A percentile compares a stretch with the other conserved stretches of the same genome.
Evolutionary conservation across 2,113 vertebrate genomes (phyloP).

Genomic region (Thomomys bottae): DNA sequence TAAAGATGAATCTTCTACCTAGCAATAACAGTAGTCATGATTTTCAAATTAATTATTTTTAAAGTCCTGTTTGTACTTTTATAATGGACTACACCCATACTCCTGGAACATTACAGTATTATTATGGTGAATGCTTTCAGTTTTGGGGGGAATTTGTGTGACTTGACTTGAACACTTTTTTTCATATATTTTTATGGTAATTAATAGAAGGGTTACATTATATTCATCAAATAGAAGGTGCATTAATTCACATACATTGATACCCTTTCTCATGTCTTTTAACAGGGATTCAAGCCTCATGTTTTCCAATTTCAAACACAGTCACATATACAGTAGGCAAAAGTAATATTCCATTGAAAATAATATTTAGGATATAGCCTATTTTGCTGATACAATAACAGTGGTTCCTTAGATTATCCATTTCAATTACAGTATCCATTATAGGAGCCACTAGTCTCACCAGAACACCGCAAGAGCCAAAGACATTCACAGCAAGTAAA

Average conservation of each 20-base stretch:
- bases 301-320: neutral
- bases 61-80: neutral
- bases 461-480: neutral
- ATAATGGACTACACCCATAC: constrained; percentile 8
- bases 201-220: too few relatives aligned
- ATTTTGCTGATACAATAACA: constrained; percentile 17
- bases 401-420: neutral
- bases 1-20: neutral
- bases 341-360: constrained; percentile 8
- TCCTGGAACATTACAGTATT: constrained; percentile 14
- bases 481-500: neutral
- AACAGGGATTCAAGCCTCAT: neutral
- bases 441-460: neutral
- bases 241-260: too few relatives aligned
- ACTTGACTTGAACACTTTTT: neutral
- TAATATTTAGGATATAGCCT: neutral
- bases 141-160: neutral
- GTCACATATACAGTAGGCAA: neutral
- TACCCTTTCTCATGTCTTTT: too few relatives aligned
- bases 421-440: neutral
- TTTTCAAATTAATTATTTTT: constrained; percentile 19
- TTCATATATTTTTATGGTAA: too few relatives aligned
- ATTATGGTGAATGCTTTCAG: neutral
- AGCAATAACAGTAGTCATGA: neutral
- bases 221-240: too few relatives aligned